Evolutionary conservation across 2,113 vertebrate species (phyloP).

Genomic region (Corythornis madagascariensis): DNA sequence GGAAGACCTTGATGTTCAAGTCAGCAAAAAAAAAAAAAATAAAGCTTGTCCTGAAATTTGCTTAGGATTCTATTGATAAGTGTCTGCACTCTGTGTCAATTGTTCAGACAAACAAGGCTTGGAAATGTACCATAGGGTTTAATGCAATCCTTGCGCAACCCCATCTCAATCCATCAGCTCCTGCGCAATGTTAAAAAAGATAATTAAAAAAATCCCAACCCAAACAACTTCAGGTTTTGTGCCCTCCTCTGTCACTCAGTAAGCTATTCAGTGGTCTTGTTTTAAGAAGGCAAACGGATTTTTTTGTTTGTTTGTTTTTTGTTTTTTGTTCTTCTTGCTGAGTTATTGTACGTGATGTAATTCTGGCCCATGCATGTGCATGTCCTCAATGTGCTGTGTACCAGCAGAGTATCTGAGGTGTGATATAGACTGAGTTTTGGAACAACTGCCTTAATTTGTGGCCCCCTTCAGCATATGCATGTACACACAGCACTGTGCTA

Average conservation of each 20-base stretch:
- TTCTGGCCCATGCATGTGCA: background rate
- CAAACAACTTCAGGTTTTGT: background rate
- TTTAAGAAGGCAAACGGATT: background rate
- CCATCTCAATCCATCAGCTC: background rate
- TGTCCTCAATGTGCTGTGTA: background rate
- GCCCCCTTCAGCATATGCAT: background rate
- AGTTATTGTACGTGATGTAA: background rate
- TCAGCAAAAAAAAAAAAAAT: background rate
- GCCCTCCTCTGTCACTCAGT: background rate
- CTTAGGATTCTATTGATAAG: constrained; percentile 59
- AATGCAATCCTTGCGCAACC: constrained; percentile 53
- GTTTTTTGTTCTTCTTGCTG: background rate
- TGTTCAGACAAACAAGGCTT: constrained; percentile 64
- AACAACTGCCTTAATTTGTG: background rate
- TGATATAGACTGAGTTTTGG: background rate
- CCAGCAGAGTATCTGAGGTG: background rate
- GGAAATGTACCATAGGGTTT: constrained; percentile 44
- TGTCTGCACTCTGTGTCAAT: constrained; percentile 61
- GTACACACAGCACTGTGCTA: background rate
- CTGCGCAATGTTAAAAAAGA: background rate
- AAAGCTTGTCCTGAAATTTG: constrained; percentile 63
- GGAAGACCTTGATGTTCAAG: constrained; percentile 72
- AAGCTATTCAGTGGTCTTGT: background rate
- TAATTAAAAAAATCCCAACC: too few relatives aligned
- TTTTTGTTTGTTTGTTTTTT: too few relatives aligned